phyloP scores from a whole-genome alignment of 2,797 vertebrate genomes.

The Sarcoramphus papa region DNA sequence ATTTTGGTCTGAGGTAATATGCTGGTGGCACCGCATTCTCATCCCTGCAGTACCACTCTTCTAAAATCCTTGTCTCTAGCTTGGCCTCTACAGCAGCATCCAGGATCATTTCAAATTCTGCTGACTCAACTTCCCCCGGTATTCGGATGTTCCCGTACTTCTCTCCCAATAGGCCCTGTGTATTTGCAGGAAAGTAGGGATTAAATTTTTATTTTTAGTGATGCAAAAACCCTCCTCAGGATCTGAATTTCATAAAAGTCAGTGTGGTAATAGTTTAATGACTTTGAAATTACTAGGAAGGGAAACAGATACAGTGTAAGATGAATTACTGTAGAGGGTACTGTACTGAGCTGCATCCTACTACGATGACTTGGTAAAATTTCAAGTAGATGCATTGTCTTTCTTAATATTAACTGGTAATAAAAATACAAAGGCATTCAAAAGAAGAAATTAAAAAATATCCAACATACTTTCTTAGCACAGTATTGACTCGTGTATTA shows the following conservation, averaged over 20 bases:
- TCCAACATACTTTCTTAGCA: not conserved
- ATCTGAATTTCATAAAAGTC: not conserved
- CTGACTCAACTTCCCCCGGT: conserved; percentile 94
- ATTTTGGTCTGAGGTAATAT: conserved; percentile 96
- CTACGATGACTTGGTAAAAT: not conserved
- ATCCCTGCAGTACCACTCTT: conserved; percentile 98
- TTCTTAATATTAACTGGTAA: not conserved
- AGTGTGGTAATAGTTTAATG: not conserved
- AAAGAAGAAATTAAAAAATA: not conserved
- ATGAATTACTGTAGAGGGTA: not conserved
- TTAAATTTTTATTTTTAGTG: conserved; percentile 53
- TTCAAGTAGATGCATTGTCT: not conserved
- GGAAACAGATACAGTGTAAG: not conserved
- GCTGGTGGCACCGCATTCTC: conserved; percentile 96
- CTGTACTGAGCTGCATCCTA: not conserved
- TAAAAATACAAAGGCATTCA: not conserved
- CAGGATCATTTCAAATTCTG: conserved; percentile 98
- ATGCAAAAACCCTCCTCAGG: not conserved
- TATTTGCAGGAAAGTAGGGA: conserved; percentile 41
- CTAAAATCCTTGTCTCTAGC: conserved; percentile 91
- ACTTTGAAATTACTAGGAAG: not conserved
- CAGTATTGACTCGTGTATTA: not conserved
- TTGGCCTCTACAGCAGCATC: conserved; percentile 92
- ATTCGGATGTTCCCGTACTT: conserved; percentile 96
- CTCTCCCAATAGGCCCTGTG: conserved; percentile 93